phyloP scores from a whole-genome alignment of 2,797 vertebrate species.

The Etheostoma perlongum region DNA sequence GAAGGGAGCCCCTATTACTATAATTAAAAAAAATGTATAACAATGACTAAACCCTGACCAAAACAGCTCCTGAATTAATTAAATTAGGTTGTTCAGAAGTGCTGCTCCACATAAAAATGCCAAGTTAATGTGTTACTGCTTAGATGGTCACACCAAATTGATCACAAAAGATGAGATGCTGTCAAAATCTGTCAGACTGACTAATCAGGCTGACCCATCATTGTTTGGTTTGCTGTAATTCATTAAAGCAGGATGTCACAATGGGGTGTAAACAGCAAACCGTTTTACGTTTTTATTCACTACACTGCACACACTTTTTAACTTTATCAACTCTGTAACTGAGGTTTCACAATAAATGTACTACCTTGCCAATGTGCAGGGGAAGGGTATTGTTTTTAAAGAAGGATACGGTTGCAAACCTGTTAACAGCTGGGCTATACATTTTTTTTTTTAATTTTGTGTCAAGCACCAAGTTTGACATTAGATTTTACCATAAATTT shows the following conservation, averaged over 20 bases:
- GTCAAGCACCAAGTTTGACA: background rate
- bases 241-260: slow-evolving; percentile 12
- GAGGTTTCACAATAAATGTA: background rate
- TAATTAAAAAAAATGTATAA: background rate
- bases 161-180: slow-evolving; percentile 20
- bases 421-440: too few species aligned
- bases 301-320: background rate
- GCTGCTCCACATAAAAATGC: slow-evolving; percentile 1
- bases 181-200: slow-evolving; percentile 18
- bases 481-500: background rate
- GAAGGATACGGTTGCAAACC: background rate
- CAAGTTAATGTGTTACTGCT: background rate
- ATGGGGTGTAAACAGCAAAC: background rate
- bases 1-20: background rate
- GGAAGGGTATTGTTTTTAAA: background rate
- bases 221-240: slow-evolving; percentile 4
- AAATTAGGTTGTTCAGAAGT: background rate
- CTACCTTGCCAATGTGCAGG: background rate
- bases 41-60: background rate
- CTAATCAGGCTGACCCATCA: slow-evolving; percentile 1
- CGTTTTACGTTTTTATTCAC: too few species aligned
- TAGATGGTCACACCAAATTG: background rate
- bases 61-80: background rate
- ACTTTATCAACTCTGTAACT: background rate
- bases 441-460: too few species aligned